A percentile compares a stretch with the other conserved stretches of the same genome.
Evolutionary conservation across 2,113 vertebrate species (phyloP).

Genomic region (Leucoraja erinaceus): DNA sequence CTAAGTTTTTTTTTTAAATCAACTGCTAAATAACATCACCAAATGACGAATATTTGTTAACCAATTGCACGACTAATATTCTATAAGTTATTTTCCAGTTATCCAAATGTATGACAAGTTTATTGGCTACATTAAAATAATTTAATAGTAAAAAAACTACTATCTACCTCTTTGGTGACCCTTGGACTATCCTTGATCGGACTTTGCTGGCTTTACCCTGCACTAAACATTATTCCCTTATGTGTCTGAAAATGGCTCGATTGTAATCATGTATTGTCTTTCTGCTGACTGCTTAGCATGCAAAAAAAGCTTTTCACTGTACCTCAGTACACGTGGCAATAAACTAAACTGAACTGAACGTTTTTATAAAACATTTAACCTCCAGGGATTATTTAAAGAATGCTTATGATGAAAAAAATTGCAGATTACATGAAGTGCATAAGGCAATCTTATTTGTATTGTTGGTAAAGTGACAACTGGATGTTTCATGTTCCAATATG

Average conservation of each 20-base stretch:
- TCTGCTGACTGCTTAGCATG: no score
- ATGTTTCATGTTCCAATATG: constrained; percentile 6
- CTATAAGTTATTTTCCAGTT: neutral
- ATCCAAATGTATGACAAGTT: neutral
- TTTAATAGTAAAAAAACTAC: no score
- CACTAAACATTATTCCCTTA: no score
- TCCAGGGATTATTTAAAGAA: neutral
- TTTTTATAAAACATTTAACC: neutral
- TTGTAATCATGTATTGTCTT: no score
- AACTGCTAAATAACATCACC: neutral
- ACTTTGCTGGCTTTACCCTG: no score
- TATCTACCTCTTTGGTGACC: no score
- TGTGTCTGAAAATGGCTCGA: no score
- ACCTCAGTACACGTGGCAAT: no score
- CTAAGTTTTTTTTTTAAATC: neutral
- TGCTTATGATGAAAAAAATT: neutral
- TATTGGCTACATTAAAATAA: neutral
- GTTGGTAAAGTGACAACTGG: neutral
- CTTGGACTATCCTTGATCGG: no score
- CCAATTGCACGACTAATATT: neutral
- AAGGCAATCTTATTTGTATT: neutral
- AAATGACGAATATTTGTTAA: neutral
- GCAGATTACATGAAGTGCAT: neutral
- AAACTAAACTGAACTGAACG: neutral
- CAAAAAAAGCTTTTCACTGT: no score